Percentiles rank a stretch among this genome's conserved stretches.
Conservation (phyloP, 1,140 invertebrate genomes). For the Hetaerina americana region DNA sequence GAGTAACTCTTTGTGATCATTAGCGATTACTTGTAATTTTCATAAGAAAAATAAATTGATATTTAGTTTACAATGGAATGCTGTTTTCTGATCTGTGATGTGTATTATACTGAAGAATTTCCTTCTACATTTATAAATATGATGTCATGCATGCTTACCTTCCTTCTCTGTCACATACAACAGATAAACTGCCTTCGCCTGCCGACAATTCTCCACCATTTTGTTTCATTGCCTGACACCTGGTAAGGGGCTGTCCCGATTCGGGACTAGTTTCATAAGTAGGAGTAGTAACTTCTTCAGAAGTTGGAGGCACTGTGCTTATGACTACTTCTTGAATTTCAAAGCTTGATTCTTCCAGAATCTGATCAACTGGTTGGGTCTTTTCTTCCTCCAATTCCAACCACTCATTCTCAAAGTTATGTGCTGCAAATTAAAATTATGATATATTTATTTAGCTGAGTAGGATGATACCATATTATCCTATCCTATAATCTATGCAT, state of each 20-base stretch:
- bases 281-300: background rate
- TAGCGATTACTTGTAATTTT: too few species aligned
- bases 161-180: constrained; percentile 48
- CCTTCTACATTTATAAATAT: too few species aligned
- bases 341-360: background rate
- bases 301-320: background rate
- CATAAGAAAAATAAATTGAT: too few species aligned
- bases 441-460: too few species aligned
- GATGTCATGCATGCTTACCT: constrained; percentile 20
- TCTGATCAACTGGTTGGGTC: background rate
- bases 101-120: too few species aligned
- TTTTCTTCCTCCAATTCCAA: background rate
- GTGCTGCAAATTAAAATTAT: too few species aligned
- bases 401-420: background rate
- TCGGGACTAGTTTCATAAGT: background rate
- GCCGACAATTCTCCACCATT: constrained; percentile 15
- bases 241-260: constrained; percentile 26
- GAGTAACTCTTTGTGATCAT: too few species aligned
- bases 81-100: too few species aligned
- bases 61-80: too few species aligned
- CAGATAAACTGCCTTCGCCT: constrained; percentile 36
- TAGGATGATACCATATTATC: too few species aligned
- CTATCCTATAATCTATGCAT: too few species aligned
- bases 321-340: background rate
- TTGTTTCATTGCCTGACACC: constrained; percentile 42